A percentile compares a stretch with the other conserved stretches of the same genome.
Conservation (phyloP, 2,797 vertebrate genomes). For the Sphaeramia orbicularis region DNA sequence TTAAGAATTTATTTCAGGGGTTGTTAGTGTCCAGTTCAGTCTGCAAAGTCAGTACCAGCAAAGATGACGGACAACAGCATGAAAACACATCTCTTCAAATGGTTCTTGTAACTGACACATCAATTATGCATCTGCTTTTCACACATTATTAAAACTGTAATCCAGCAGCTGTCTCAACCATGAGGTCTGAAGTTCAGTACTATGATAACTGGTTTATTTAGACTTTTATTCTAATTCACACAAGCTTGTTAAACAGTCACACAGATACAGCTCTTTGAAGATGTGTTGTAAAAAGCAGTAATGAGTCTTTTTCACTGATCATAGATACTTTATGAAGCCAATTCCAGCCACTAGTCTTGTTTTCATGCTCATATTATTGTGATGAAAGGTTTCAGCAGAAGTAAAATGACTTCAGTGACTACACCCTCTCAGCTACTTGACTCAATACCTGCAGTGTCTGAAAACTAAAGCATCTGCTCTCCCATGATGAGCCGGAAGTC, state of each 20-base stretch:
- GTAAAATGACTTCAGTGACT: constrained; percentile 5
- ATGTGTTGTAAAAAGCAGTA: no score
- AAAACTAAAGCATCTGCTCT: constrained; percentile 1
- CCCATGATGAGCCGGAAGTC: background rate
- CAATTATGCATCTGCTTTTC: constrained; percentile 14
- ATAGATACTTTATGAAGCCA: no score
- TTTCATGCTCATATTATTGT: background rate
- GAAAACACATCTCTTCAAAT: constrained; percentile 14
- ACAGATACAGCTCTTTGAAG: no score
- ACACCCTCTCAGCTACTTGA: constrained; percentile 20
- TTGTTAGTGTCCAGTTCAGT: background rate
- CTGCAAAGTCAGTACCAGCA: no score
- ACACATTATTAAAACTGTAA: no score
- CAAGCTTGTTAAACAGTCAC: no score
- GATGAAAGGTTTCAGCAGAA: constrained; percentile 21
- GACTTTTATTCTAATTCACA: no score
- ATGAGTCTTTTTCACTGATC: no score
- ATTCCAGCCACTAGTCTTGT: no score
- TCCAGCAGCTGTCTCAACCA: no score
- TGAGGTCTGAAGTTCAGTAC: no score
- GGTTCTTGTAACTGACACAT: background rate
- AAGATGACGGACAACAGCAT: constrained; percentile 24
- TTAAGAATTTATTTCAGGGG: background rate
- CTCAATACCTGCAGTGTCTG: constrained; percentile 5
- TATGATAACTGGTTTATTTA: no score